A percentile compares a stretch with the other conserved stretches of the same genome.
Evolutionary conservation across 2,113 vertebrate genomes (phyloP).

Genomic region (Hyperopisus bebe): DNA sequence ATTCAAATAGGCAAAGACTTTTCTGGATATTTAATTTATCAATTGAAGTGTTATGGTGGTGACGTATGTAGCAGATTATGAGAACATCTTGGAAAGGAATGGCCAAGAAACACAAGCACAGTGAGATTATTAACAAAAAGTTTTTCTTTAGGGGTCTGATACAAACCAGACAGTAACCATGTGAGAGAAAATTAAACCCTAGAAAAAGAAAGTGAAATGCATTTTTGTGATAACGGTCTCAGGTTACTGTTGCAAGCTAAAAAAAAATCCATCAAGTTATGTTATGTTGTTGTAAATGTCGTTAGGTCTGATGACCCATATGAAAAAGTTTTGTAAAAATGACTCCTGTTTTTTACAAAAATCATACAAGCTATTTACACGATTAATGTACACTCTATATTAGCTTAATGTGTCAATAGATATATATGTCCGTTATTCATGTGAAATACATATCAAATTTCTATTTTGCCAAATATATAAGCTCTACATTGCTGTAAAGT

Average conservation of each 20-base stretch:
- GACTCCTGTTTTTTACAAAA: neutral
- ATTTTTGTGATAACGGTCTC: neutral
- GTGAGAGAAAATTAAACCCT: too few relatives aligned
- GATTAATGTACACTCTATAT: neutral
- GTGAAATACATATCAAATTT: neutral
- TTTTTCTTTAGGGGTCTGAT: neutral
- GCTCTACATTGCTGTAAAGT: neutral
- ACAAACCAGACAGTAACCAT: neutral
- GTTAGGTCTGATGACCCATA: neutral
- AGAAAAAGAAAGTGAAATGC: neutral
- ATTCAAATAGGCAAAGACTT: neutral
- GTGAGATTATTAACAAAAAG: neutral
- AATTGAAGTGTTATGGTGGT: neutral
- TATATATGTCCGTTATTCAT: neutral
- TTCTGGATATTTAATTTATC: neutral
- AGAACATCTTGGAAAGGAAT: neutral
- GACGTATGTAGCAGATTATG: neutral
- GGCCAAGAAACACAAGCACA: neutral
- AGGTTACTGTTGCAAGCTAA: neutral
- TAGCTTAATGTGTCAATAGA: neutral
- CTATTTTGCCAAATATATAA: too few relatives aligned
- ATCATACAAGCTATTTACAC: neutral
- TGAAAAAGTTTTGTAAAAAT: neutral
- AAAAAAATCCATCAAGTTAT: neutral
- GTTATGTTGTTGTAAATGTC: neutral